Base-by-base conservation (phyloP, 2,113 vertebrate genomes). In the Oncorhynchus gorbuscha region DNA sequence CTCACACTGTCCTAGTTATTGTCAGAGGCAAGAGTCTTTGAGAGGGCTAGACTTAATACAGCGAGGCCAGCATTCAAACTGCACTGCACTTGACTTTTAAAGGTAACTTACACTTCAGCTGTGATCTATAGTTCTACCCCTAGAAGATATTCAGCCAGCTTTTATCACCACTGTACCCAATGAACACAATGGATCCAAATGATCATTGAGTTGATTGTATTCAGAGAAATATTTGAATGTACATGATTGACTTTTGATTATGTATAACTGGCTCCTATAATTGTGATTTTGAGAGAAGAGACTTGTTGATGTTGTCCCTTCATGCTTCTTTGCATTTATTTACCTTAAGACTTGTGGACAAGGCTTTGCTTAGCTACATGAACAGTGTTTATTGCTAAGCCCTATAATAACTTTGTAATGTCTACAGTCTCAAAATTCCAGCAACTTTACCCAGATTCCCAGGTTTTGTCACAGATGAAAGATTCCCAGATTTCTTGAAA, bases 231-330 rank as follows among this genome's bases (percentile, higher is more conserved):
- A 9, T 71, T 39, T 26, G 16, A 14, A 18, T 55, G 16, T 55
- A 55, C 32, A 70, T 73, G 20, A 64, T 68, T 81, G 93, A 92
- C 12, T 3, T 45, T 45, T 45, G 39, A 45, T 45, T 3, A 45
- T 45, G 39, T 12, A 45, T 45, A 94, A 91, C 93, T 90, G 93
- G 92, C 92, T 93, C 91, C 92, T 92, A 87, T 75, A 69, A 71
- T 75, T 45, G 49, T 45, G 75, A 66, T 39, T 28, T 71, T 74
- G 16, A 24, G 48, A 22, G 39, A 12, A 45, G 39, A 45, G 9
- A 8, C 3, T n/a, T 22, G 2, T n/a, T 22, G 2, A 69, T 45
- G 0, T 69, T 45, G 68, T 22, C 30, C 35, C 16, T 39, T 45
- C 32, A 13, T 2, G 39, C 7, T 45, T 11, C 39, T 45, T 45